Evolutionary conservation across 2,113 vertebrate genomes (phyloP).

Genomic region (Panthera tigris): DNA sequence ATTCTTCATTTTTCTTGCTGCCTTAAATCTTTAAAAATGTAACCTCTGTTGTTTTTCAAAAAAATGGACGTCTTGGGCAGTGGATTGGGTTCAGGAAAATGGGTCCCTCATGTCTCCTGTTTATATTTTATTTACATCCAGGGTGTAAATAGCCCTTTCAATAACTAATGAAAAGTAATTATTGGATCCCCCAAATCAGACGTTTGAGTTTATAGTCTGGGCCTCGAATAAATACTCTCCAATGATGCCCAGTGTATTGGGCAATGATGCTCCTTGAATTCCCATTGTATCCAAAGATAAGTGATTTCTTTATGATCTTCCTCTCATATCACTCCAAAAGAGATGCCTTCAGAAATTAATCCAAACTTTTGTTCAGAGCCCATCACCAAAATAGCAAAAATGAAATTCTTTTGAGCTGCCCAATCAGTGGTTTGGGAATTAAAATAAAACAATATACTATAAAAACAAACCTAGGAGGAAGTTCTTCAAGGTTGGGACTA

Average conservation of each 20-base stretch:
- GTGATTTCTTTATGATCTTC: neutral
- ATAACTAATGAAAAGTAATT: neutral
- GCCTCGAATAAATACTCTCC: rapidly evolving
- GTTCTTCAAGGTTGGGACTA: neutral
- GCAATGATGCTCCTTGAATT: neutral
- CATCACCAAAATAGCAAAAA: neutral
- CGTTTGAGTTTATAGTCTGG: neutral
- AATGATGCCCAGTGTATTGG: rapidly evolving
- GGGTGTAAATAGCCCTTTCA: neutral
- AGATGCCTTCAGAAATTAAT: neutral
- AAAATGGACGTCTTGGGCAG: neutral
- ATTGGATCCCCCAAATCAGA: neutral
- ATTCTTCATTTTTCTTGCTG: neutral
- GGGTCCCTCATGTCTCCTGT: neutral
- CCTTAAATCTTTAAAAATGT: neutral
- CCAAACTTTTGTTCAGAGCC: neutral
- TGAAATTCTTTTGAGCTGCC: no score
- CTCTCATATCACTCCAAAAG: neutral
- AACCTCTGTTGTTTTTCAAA: neutral
- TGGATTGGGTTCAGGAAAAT: neutral
- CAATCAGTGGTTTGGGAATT: neutral
- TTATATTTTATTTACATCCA: neutral
- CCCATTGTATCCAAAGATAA: neutral
- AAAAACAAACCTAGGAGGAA: neutral
- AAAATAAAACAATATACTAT: neutral